Base-by-base conservation (phyloP, 2,113 vertebrate species). In the Centrocercus urophasianus region DNA sequence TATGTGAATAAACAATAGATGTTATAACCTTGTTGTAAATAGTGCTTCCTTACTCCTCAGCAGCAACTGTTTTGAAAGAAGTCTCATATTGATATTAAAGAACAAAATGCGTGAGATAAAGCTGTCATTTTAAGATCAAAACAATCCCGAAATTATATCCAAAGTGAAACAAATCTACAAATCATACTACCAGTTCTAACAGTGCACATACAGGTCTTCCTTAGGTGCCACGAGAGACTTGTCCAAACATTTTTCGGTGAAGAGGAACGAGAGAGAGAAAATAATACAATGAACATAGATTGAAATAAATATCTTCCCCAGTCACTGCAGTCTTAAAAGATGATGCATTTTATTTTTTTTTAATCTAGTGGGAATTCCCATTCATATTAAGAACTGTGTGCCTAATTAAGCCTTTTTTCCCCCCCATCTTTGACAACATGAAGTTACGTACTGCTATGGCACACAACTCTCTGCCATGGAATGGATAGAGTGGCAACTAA, bases 101-200 rank as follows among this genome's bases (percentile, higher is more conserved):
- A 85, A 87, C 3, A 83, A 94, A 85, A 57, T 43, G 12, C 17
- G 20, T 42, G 61, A 95, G 92, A 64, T n/a, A 82, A 70, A 79
- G 34, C 12, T 17, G 36, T 27, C 88, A 83, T 60, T 95, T 87
- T 65, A 92, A 45, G 12, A 72, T 10, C 36, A 69, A 42, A 75
- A 30, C 10, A 57, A 93, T 95, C 92, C 80, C 28, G 81, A 61
- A 83, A 65, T 82, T 45, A 83, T 87, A 86, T 61, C 32, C 30
- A 79, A 84, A 83, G 13, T 30, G 19, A 92, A 95, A 80, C 30
- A 6, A 63, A 45, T 95, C 93, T 94, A n/a, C 61, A 95, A 88
- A 87, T 69, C 38, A 28, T 42, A 74, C 13, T 70, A 43, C n/a
- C 22, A 72, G 52, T 69, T 45, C 21, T 64, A 50, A 47, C 13